Percentiles rank a stretch among this genome's conserved stretches.
Evolutionary conservation across 35 echinoderm and acorn worm species (phyloP).

Genomic region (Strongylocentrotus purpuratus): DNA sequence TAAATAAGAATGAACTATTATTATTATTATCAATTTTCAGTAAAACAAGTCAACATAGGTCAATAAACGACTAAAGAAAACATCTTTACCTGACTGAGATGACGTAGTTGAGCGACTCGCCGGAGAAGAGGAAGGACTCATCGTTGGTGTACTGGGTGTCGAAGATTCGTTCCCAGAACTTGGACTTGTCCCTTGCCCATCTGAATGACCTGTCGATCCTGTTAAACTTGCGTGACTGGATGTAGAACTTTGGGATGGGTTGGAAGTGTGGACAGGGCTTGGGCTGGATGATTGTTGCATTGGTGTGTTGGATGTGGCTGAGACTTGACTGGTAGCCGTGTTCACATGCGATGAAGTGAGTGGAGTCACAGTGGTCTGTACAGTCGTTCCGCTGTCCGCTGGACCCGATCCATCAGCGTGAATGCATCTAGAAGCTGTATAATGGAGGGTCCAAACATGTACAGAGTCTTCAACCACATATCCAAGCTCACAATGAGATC

Average conservation of each 20-base stretch:
- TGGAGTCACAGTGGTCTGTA: slow-evolving; percentile 1
- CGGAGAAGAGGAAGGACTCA: neutral
- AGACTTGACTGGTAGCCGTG: neutral
- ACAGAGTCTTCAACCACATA: neutral
- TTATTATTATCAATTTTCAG: no score
- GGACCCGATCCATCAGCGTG: neutral
- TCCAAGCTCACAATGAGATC: neutral
- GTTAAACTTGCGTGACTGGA: neutral
- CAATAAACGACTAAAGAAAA: neutral
- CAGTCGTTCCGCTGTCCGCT: neutral
- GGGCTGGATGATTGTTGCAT: neutral
- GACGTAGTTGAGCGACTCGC: neutral
- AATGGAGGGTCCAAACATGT: neutral
- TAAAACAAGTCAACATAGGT: no score
- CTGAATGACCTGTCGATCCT: neutral
- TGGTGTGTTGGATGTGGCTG: neutral
- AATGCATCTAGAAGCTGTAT: neutral
- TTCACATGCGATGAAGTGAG: neutral
- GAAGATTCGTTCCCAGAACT: neutral
- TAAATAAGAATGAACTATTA: no score
- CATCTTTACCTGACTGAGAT: neutral
- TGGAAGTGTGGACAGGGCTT: neutral
- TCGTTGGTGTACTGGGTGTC: neutral
- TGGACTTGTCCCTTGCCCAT: slow-evolving; percentile 7
- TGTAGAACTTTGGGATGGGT: neutral